A percentile compares a stretch with the other conserved stretches of the same genome.
These are phyloP conservation scores for Eudemis profundana DNA, from an alignment of 2,888 invertebrate genomes.

Conservation along the genomic window DNA sequence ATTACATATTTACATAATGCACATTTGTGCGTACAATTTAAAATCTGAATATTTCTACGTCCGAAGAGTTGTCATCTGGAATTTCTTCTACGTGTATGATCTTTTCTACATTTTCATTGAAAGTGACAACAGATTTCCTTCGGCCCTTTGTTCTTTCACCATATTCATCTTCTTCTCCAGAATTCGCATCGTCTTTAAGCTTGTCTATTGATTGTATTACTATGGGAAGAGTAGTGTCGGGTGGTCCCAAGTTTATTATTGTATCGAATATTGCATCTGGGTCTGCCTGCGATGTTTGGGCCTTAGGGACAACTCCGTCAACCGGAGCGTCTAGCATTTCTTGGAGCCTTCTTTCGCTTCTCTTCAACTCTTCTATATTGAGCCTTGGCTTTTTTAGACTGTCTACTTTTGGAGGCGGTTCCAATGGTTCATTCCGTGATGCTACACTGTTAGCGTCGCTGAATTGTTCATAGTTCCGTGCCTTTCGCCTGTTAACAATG, in stretches of 20 bases:
- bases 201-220: constrained; percentile 78
- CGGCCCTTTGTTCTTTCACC: constrained; percentile 66
- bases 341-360: constrained; percentile 72
- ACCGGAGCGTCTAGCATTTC: constrained; percentile 71
- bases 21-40: constrained; percentile 48
- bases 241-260: constrained; percentile 57
- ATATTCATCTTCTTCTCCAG: constrained; percentile 75
- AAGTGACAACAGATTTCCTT: constrained; percentile 82
- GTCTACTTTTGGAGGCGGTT: constrained; percentile 57
- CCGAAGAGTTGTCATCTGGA: constrained; percentile 55
- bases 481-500: constrained; percentile 64
- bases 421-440: constrained; percentile 61
- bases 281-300: constrained; percentile 52
- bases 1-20: constrained; percentile 24
- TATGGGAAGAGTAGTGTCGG: constrained; percentile 61
- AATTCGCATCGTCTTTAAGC: constrained; percentile 70
- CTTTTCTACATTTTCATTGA: constrained; percentile 84
- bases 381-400: constrained; percentile 60
- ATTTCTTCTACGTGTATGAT: constrained; percentile 80
- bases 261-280: constrained; percentile 50
- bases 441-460: constrained; percentile 65
- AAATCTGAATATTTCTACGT: constrained; percentile 66
- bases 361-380: constrained; percentile 72
- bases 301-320: constrained; percentile 54
- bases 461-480: constrained; percentile 65